phyloP scores from a whole-genome alignment of 2,888 invertebrate genomes.

The Encarsia formosa region DNA sequence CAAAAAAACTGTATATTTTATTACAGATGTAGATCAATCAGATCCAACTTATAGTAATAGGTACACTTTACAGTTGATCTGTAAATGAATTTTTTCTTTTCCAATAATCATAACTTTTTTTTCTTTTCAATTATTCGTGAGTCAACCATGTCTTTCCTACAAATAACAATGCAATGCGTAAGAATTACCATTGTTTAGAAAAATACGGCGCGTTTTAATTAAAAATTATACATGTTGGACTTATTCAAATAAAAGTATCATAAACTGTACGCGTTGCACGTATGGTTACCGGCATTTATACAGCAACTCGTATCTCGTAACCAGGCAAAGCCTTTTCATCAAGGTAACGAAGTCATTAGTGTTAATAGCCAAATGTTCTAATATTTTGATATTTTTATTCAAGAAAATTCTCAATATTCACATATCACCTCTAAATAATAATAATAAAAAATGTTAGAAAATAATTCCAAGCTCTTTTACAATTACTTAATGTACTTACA shows the following conservation, averaged over 20 bases:
- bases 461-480: too few species aligned
- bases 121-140: too few species aligned
- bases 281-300: conserved; percentile 15
- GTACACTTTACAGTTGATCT: conserved; percentile 46
- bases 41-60: conserved; percentile 45
- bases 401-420: too few species aligned
- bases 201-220: conserved; percentile 29
- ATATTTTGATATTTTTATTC: conserved; percentile 22
- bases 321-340: conserved; percentile 15
- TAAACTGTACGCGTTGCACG: conserved; percentile 19
- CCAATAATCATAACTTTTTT: too few species aligned
- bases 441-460: too few species aligned
- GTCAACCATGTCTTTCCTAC: too few species aligned
- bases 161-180: conserved; percentile 26
- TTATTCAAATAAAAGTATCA: conserved; percentile 26
- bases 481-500: too few species aligned
- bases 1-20: conserved; percentile 45
- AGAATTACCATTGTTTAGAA: conserved; percentile 28
- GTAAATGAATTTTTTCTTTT: conserved; percentile 19
- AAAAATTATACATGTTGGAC: conserved; percentile 28
- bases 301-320: conserved; percentile 23
- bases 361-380: conserved; percentile 16
- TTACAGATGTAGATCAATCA: conserved; percentile 24
- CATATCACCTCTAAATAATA: too few species aligned
- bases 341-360: conserved; percentile 25